Percentiles rank a stretch among this genome's conserved stretches.
Conservation (phyloP, 2,113 vertebrate species). For the Cercocebus atys region DNA sequence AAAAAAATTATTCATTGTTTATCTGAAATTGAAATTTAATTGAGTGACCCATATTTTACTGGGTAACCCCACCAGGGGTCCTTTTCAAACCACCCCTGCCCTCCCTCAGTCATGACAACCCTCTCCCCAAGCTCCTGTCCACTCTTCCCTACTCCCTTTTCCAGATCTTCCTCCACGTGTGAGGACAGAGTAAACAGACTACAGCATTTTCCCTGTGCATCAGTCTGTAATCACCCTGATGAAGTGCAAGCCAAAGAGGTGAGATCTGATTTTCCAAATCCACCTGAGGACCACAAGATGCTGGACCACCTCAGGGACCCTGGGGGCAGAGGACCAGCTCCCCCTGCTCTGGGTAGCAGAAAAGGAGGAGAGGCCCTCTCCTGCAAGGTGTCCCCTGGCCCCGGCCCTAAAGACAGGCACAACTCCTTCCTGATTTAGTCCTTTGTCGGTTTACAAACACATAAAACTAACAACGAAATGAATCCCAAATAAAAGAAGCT, state of each 20-base stretch:
- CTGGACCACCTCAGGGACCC: neutral
- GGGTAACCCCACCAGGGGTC: neutral
- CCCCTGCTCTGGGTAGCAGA: neutral
- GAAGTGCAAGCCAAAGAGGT: neutral
- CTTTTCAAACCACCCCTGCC: neutral
- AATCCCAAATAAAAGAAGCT: neutral
- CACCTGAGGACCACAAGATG: neutral
- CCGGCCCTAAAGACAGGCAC: neutral
- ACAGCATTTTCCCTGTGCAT: neutral
- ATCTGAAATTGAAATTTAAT: conserved; percentile 2
- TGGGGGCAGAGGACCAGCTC: neutral
- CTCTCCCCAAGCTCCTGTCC: neutral
- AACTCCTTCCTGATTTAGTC: neutral
- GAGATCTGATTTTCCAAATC: neutral
- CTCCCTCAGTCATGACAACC: neutral
- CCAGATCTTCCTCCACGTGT: neutral
- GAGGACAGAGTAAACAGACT: neutral
- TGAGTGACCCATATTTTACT: neutral
- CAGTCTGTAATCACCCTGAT: neutral
- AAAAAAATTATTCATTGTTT: neutral
- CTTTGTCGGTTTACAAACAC: conserved; percentile 18
- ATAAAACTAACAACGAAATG: neutral
- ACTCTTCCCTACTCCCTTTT: neutral
- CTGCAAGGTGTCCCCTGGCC: neutral
- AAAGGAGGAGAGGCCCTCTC: neutral